Conservation (phyloP, 2,113 vertebrate species). For the Notothenia coriiceps region DNA sequence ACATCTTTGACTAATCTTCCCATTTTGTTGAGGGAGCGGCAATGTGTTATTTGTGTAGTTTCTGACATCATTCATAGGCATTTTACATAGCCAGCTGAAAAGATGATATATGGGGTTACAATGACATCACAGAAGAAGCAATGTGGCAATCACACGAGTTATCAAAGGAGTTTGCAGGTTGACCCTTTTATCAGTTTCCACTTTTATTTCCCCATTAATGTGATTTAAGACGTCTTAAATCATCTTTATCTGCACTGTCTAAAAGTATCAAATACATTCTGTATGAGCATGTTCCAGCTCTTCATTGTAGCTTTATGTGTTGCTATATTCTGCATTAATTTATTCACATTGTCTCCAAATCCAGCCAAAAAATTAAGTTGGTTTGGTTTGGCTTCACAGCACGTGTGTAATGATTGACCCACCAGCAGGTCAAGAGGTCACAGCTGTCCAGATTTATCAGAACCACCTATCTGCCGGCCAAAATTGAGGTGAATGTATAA, state of each 20-base stretch:
- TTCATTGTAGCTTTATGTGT: background rate
- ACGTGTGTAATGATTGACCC: conserved; percentile 23
- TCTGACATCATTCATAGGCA: background rate
- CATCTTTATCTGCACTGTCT: background rate
- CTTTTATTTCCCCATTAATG: background rate
- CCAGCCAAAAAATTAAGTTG: background rate
- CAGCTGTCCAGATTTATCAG: conserved; percentile 11
- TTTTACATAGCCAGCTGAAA: background rate
- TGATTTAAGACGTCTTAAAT: conserved; percentile 1
- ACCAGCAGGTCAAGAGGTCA: conserved; percentile 15
- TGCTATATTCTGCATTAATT: background rate
- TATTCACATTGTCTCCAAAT: background rate
- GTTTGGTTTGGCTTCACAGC: background rate
- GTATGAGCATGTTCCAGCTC: background rate
- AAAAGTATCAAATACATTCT: background rate
- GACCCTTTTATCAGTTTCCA: background rate
- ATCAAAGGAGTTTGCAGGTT: background rate
- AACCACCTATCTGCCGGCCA: background rate
- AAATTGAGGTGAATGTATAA: conserved; percentile 29
- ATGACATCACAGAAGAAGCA: background rate
- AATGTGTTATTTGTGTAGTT: background rate
- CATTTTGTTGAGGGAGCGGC: background rate
- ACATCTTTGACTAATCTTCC: background rate
- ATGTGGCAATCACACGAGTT: background rate
- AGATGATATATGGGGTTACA: conserved; percentile 8